Conservation (phyloP, 2,888 invertebrate genomes). For the Callosobruchus maculatus region DNA sequence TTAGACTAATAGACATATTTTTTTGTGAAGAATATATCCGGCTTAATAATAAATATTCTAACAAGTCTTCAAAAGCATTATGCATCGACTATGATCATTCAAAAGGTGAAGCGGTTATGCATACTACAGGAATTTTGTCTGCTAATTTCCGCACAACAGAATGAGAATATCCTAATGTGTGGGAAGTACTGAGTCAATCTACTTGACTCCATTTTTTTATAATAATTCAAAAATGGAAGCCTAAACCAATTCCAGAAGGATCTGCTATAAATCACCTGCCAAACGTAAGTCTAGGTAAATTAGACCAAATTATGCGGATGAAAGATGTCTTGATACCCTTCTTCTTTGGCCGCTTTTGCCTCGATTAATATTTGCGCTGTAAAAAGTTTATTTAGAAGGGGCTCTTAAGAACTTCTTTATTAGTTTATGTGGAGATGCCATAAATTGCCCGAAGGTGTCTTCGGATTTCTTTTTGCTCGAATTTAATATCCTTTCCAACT, state of each 20-base stretch:
- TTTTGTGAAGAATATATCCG: too few relatives aligned
- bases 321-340: neutral
- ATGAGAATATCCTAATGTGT: too few relatives aligned
- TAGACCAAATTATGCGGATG: neutral
- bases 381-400: neutral
- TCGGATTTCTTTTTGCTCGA: neutral
- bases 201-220: too few relatives aligned
- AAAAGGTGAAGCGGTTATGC: too few relatives aligned
- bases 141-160: too few relatives aligned
- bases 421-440: neutral
- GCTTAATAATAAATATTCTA: too few relatives aligned
- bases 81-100: too few relatives aligned
- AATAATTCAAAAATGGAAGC: too few relatives aligned
- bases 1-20: too few relatives aligned
- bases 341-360: neutral
- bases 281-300: neutral
- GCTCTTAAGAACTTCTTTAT: neutral
- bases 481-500: neutral
- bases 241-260: neutral
- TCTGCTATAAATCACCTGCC: neutral
- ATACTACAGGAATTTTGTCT: too few relatives aligned
- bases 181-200: too few relatives aligned
- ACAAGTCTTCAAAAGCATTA: too few relatives aligned
- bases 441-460: neutral
- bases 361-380: neutral